These are phyloP conservation scores for Alentia gelatinosa DNA, from an alignment of 2,888 invertebrate species.

Conservation along the genomic window DNA sequence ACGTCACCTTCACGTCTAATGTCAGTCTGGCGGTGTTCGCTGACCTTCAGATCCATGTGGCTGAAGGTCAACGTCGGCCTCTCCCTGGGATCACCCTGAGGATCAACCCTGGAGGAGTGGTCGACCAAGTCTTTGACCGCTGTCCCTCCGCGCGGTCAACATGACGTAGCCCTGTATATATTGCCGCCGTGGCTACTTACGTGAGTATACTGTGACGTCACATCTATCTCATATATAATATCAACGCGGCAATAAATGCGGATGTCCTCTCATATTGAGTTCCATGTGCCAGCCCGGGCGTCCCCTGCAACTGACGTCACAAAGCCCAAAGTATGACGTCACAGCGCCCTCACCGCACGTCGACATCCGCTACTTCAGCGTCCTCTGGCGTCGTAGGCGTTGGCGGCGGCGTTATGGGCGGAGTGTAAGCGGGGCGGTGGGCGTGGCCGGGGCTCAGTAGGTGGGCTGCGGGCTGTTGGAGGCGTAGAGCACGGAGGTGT, in stretches of 20 bases:
- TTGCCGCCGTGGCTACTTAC: too few species aligned
- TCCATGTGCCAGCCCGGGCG: too few species aligned
- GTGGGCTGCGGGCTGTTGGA: constrained; percentile 37
- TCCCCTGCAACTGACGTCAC: too few species aligned
- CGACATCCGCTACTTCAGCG: background rate
- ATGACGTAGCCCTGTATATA: background rate
- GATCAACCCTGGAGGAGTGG: background rate
- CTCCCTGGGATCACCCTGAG: background rate
- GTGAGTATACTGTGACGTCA: too few species aligned
- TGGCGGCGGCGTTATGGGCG: background rate
- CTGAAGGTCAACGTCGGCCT: background rate
- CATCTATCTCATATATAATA: too few species aligned
- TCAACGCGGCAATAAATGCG: too few species aligned
- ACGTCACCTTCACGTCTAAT: background rate
- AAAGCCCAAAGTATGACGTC: too few species aligned
- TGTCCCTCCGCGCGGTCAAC: background rate
- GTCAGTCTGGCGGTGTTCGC: background rate
- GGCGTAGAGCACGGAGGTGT: constrained; percentile 29
- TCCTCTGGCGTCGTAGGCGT: too few species aligned
- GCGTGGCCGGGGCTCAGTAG: background rate
- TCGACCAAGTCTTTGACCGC: background rate
- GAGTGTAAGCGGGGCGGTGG: background rate
- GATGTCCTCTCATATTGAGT: too few species aligned
- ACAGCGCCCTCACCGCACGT: too few species aligned
- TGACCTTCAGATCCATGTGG: too few species aligned